Conservation (phyloP, 2,888 invertebrate genomes). For the Lagria hirta region DNA sequence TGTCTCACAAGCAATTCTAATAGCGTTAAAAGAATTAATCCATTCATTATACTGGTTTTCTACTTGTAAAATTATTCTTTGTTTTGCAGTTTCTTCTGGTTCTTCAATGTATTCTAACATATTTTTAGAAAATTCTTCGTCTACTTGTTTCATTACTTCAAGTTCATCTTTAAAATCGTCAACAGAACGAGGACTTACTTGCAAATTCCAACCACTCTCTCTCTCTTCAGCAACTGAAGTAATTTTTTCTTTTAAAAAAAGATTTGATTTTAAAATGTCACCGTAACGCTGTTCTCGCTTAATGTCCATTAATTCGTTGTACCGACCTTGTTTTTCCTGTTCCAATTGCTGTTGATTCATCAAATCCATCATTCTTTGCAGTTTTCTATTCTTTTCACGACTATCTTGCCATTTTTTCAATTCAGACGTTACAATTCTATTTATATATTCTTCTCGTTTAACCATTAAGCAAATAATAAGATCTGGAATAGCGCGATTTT, state of each 20-base stretch:
- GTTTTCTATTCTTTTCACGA: constrained; percentile 47
- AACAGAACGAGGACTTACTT: constrained; percentile 52
- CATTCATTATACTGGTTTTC: constrained; percentile 55
- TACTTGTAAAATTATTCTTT: constrained; percentile 55
- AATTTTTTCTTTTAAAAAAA: constrained; percentile 29
- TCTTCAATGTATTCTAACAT: constrained; percentile 35
- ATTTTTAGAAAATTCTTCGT: constrained; percentile 56
- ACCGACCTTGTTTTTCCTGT: constrained; percentile 35
- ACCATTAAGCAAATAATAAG: constrained; percentile 58
- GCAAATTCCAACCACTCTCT: constrained; percentile 33
- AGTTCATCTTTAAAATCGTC: constrained; percentile 57
- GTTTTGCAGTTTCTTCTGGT: constrained; percentile 54
- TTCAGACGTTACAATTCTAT: constrained; percentile 36
- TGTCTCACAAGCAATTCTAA: constrained; percentile 51
- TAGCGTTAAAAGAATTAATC: constrained; percentile 52
- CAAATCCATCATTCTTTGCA: constrained; percentile 29
- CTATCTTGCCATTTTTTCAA: constrained; percentile 47
- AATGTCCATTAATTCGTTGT: constrained; percentile 42
- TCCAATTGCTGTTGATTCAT: constrained; percentile 40
- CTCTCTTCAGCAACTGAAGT: constrained; percentile 16
- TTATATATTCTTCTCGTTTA: constrained; percentile 35
- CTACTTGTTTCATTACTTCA: constrained; percentile 50
- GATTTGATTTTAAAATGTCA: no score
- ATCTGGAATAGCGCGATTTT: constrained; percentile 61
- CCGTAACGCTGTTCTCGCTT: constrained; percentile 42